Percentiles rank a stretch among this genome's conserved stretches.
Conservation (phyloP, 2,797 vertebrate species). For the Acanthurus leucopareius region DNA sequence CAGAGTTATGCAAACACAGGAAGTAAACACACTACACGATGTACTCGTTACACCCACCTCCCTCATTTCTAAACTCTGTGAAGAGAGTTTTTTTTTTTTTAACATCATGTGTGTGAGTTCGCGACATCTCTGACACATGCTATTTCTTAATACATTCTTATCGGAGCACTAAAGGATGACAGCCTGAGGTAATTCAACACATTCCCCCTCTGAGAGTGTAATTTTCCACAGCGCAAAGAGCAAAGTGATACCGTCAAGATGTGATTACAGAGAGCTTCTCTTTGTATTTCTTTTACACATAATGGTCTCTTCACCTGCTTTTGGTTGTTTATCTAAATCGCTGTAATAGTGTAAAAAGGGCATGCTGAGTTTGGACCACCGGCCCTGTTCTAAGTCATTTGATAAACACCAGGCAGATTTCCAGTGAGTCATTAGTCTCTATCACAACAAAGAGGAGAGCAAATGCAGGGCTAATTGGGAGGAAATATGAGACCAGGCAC, state of each 20-base stretch:
- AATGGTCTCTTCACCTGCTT: conserved; percentile 47
- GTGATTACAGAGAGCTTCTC: conserved; percentile 40
- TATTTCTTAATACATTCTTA: conserved; percentile 58
- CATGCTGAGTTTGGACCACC: conserved; percentile 60
- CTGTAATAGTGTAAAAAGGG: conserved; percentile 32
- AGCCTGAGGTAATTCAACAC: conserved; percentile 63
- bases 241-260: conserved; percentile 52
- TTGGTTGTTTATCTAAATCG: conserved; percentile 50
- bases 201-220: conserved; percentile 52
- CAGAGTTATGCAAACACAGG: not conserved
- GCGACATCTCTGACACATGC: conserved; percentile 37
- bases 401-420: conserved; percentile 80
- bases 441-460: conserved; percentile 78
- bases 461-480: conserved; percentile 71
- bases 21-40: not conserved
- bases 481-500: conserved; percentile 78
- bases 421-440: conserved; percentile 81
- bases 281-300: conserved; percentile 49
- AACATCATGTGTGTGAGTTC: conserved; percentile 30
- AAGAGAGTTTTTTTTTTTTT: not conserved
- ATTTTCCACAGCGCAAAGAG: conserved; percentile 57
- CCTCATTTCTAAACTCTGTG: not conserved
- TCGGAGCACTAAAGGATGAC: conserved; percentile 54
- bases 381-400: conserved; percentile 61
- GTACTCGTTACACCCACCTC: not conserved